Conservation (phyloP, 2,113 vertebrate genomes). For the Cynocephalus volans region DNA sequence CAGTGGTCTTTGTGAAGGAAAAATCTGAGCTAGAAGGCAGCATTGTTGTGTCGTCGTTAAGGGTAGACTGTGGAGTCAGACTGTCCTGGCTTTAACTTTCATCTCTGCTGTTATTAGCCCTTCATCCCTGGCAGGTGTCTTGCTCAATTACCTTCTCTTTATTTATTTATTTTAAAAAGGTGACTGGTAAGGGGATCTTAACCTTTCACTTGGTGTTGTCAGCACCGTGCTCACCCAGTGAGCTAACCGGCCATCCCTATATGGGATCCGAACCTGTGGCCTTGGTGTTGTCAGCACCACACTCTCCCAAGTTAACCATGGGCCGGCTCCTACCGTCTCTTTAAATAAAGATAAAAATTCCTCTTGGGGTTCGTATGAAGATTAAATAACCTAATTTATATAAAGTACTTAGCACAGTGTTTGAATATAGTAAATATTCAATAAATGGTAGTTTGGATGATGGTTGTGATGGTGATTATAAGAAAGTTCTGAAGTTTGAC, state of each 20-base stretch:
- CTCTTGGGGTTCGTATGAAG: neutral
- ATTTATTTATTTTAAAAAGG: neutral
- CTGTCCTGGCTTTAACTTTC: constrained; percentile 21
- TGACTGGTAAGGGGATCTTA: too few relatives aligned
- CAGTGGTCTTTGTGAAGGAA: neutral
- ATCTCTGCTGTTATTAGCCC: neutral
- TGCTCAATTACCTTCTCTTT: neutral
- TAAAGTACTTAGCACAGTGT: neutral
- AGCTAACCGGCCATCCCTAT: too few relatives aligned
- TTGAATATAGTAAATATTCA: neutral
- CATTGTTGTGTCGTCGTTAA: neutral
- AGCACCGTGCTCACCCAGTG: too few relatives aligned
- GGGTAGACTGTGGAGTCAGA: neutral
- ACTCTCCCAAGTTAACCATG: too few relatives aligned
- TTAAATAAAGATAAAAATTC: constrained; percentile 55
- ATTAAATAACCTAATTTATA: neutral
- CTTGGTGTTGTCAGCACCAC: too few relatives aligned
- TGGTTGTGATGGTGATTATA: neutral
- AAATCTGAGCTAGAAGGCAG: neutral
- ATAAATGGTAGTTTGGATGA: constrained; percentile 6
- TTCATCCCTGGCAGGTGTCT: constrained; percentile 36
- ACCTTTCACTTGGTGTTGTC: too few relatives aligned
- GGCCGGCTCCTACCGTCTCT: neutral
- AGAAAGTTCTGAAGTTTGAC: constrained; percentile 25
- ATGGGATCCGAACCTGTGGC: too few relatives aligned